Base-by-base conservation (phyloP, 2,888 invertebrate genomes). In the Stenchaetothrips biformis region DNA sequence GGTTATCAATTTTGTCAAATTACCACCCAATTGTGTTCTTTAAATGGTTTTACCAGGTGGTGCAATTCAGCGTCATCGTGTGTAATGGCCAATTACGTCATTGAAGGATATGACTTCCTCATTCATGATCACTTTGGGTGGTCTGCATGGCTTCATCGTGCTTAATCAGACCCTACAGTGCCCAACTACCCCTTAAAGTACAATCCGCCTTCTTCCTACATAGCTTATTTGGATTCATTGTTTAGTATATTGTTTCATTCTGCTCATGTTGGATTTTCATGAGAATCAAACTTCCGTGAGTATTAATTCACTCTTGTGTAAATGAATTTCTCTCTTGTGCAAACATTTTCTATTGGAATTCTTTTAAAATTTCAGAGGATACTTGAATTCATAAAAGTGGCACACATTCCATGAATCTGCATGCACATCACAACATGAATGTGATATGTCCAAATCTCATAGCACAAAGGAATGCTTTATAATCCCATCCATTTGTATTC, bases 11-110 rank as follows among this genome's bases (percentile, higher is more conserved):
- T 48, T 37, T 11, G 16, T 25, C 0, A 25, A 48, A 47, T n/a
- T n/a, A n/a, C n/a, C n/a, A n/a, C n/a, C n/a, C n/a, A n/a, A n/a
- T n/a, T n/a, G n/a, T 78, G 37, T 48, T 11, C 13, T 47, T 47
- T 47, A 48, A 53, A 77, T 48, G 48, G 47, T 79, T 74, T 87
- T 87, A n/a, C 80, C 85, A 93, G 93, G 94, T 97, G 8, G n/a
- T n/a, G 98, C 98, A 0, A 98, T 99, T 86, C 97, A 98, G 97
- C 98, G 98, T 0, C 98, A 98, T 86, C 90, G 99, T 83, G 97
- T 99, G n/a, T 0, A 99, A 99, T 87, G 99, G 99, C 0, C 99
- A 99, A 86, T n/a, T 99, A 99, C 86, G 99, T 99, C 81, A 98
- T 99, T 97, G 99, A 99, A 88, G 99, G 99, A 0, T 88, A n/a